Evolutionary conservation across 2,113 vertebrate genomes (phyloP).

Genomic region (Mormyrus iriodes): DNA sequence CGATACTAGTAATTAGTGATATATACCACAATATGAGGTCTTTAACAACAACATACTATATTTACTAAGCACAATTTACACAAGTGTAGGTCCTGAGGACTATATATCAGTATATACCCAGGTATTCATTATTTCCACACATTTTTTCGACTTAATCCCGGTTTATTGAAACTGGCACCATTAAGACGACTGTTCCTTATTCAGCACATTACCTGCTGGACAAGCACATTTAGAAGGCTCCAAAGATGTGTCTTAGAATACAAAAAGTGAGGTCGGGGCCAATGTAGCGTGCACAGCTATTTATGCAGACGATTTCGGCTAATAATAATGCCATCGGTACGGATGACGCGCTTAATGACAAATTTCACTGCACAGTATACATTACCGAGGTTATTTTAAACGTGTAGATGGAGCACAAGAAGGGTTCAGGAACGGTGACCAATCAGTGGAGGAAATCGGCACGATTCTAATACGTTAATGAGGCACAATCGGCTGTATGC

Average conservation of each 20-base stretch:
- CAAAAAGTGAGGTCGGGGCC: background rate
- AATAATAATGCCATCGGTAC: conserved; percentile 23
- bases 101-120: background rate
- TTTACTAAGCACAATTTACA: background rate
- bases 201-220: conserved; percentile 6
- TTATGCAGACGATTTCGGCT: conserved; percentile 30
- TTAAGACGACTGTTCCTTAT: background rate
- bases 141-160: background rate
- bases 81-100: background rate
- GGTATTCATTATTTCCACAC: conserved; percentile 10
- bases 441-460: background rate
- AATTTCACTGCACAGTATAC: conserved; percentile 9
- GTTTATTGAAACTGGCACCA: background rate
- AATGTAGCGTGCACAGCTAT: conserved; percentile 17
- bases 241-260: conserved; percentile 20
- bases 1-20: background rate
- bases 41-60: background rate
- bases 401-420: background rate
- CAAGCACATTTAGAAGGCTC: conserved; percentile 19
- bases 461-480: background rate
- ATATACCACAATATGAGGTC: background rate
- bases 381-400: background rate
- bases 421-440: conserved; percentile 18
- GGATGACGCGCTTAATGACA: conserved; percentile 12
- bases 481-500: conserved; percentile 6